phyloP scores from a whole-genome alignment of 2,888 invertebrate genomes.

The Eupithecia subumbrata region DNA sequence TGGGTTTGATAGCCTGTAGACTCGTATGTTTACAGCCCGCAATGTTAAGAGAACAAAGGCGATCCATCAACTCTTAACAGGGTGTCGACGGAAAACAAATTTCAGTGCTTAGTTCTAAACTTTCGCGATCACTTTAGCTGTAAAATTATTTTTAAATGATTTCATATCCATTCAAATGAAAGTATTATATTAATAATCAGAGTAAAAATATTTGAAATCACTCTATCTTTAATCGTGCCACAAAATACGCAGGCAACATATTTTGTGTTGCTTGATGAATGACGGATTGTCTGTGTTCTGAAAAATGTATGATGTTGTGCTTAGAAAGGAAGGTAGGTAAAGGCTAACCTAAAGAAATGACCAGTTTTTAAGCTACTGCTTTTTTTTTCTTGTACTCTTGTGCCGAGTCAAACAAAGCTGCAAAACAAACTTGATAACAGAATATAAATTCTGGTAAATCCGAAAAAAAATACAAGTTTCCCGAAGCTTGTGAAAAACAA shows the following conservation, averaged over 20 bases:
- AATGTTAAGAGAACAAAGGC: conserved; percentile 48
- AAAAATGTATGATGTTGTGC: neutral
- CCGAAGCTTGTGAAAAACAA: too few relatives aligned
- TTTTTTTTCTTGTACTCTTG: too few relatives aligned
- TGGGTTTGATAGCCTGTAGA: neutral
- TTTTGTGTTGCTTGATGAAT: neutral
- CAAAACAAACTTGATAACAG: too few relatives aligned
- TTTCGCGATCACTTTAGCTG: conserved; percentile 22
- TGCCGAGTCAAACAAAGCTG: neutral
- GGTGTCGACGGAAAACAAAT: conserved; percentile 48
- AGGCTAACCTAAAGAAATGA: neutral
- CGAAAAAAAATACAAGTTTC: too few relatives aligned
- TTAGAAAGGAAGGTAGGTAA: neutral
- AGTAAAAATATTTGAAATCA: too few relatives aligned
- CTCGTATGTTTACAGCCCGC: conserved; percentile 32
- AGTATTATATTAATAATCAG: too few relatives aligned
- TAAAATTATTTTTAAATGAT: conserved; percentile 3
- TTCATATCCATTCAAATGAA: neutral
- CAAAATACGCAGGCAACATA: too few relatives aligned
- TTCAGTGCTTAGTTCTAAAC: conserved; percentile 45
- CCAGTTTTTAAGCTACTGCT: neutral
- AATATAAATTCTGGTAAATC: too few relatives aligned
- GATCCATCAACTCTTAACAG: conserved; percentile 47
- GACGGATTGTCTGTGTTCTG: neutral
- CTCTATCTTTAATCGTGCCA: too few relatives aligned